Evolutionary conservation across 2,113 vertebrate genomes (phyloP), one percentile per base, ranked within the genome.

Genomic region (Oreamnos americanus): DNA sequence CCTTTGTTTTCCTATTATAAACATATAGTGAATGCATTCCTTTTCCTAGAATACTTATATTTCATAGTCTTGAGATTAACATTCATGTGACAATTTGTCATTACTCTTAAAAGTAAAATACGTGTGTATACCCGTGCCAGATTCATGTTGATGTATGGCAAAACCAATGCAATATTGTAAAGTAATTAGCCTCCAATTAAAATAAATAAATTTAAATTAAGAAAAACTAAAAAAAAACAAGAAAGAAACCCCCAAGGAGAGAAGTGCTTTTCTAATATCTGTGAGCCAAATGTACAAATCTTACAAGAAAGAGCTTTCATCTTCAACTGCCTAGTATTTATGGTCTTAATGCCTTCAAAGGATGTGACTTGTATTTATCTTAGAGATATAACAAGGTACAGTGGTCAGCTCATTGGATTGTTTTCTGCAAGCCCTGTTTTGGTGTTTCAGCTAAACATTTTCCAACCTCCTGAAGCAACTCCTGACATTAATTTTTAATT

Each of bases 231-330:
- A 57, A 51, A 58, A 57, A 57, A 55, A 57, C 25, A 57, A 11
- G 12, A 8, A 8, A 85, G 17, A 87, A 91, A 74, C 1, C 17
- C 36, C 19, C 78, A 62, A 83, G 36, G 23, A 83, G 89, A 17
- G 93, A 86, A 95, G 49, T 87, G 12, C 7, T 87, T 96, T 71
- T 83, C 55, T 87, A 79, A 96, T 87, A 64, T 6, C 30, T 87
- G 28, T 3, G 87, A 93, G 64, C 28, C 10, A 91, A 86, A 55
- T 87, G 16, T 78, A 58, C 67, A 94, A 62, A 90, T 83, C 57
- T 87, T 62, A 57, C 15, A 94, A 58, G 47, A 82, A 81, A 43
- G 5, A 93, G 58, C 7, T 79, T 86, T 92, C 25, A 43, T 79
- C 45, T 93, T 82, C 6, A 51, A 3, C 26, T 84, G 45, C 74